Base-by-base conservation (phyloP, 2,888 invertebrate species). In the Andrena flavipes region DNA sequence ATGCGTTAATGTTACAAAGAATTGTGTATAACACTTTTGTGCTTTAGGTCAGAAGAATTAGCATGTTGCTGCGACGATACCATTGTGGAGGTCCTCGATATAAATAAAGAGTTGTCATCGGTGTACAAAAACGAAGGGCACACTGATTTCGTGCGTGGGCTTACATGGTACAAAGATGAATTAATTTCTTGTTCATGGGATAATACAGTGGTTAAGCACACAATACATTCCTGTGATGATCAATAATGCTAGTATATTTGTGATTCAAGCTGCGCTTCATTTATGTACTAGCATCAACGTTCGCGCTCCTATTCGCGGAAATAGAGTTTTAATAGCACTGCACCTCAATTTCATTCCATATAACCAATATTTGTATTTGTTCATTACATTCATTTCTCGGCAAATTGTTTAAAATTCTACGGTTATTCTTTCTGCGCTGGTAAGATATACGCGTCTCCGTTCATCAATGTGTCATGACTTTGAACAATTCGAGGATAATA, bases 171-270 rank as follows among this genome's bases (percentile, higher is more conserved):
- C 78, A 91, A 94, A 56, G 92, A 93, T 62, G 91, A 93, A 70
- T 93, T 96, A 75, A 95, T 95, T 85, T 95, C 96, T 3, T 96
- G 96, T 92, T 95, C 95, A 20, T 96, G 96, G 95, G 96, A 96
- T 90, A 94, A 94, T 82, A 92, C 93, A 87, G 91, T 95, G 33
- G 42, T 74, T 62, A 84, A 80, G 76, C 89, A 86, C 65, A n/a
- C 54, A 23, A 49, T 85, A 63, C n/a, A 71, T 56, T 29, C 67
- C 30, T 33, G 26, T 13, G 1, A 74, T 26, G 42, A 71, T 26
- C 26, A 70, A 51, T 72, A 48, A 65, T 49, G 73, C 29, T 54
- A 35, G 30, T 42, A 59, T 67, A 48, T 54, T 20, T 51, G 29
- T 51, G 42, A 74, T 73, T 56, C 59, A 23, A 63, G 60, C 54